A percentile compares a stretch with the other conserved stretches of the same genome.
phyloP scores from a whole-genome alignment of 2,888 invertebrate species.

The Micoletzkya japonica region DNA sequence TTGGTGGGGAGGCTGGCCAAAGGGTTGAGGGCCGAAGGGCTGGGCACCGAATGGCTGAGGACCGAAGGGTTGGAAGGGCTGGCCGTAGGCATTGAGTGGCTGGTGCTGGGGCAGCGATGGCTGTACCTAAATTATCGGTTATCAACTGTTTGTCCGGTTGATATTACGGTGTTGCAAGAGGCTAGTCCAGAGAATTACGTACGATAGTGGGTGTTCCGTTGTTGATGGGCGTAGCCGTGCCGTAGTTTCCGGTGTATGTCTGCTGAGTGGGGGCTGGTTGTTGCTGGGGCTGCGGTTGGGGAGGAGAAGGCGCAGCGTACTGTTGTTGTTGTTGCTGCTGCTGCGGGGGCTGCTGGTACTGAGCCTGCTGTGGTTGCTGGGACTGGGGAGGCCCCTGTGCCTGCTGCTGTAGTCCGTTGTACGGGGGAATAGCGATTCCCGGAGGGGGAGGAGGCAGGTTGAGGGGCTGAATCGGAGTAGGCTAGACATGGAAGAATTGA shows the following conservation, averaged over 20 bases:
- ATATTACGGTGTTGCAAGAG: too few species aligned
- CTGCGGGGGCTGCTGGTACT: constrained; percentile 3
- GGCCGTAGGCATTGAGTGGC: constrained; percentile 31
- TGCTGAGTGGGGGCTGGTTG: too few species aligned
- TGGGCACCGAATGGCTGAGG: background rate
- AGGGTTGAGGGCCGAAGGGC: constrained; percentile 15
- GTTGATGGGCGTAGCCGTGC: too few species aligned
- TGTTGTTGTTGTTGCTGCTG: constrained; percentile 30
- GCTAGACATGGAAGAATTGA: background rate
- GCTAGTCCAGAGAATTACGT: too few species aligned
- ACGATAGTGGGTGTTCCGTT: too few species aligned
- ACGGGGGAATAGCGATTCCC: constrained; percentile 19
- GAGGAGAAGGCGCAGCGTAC: too few species aligned
- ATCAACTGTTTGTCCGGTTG: too few species aligned
- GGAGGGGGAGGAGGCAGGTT: constrained; percentile 20
- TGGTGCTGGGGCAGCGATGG: constrained; percentile 28
- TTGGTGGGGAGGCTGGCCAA: constrained; percentile 15
- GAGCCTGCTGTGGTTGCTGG: background rate
- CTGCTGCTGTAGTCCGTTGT: background rate
- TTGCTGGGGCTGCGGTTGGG: constrained; percentile 26
- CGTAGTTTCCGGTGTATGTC: too few species aligned
- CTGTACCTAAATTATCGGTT: too few species aligned
- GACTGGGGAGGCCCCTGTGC: too few species aligned
- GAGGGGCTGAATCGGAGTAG: background rate
- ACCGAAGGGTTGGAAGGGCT: constrained; percentile 33